Base-by-base conservation (phyloP, 2,113 vertebrate genomes). In the Tamias sibiricus region DNA sequence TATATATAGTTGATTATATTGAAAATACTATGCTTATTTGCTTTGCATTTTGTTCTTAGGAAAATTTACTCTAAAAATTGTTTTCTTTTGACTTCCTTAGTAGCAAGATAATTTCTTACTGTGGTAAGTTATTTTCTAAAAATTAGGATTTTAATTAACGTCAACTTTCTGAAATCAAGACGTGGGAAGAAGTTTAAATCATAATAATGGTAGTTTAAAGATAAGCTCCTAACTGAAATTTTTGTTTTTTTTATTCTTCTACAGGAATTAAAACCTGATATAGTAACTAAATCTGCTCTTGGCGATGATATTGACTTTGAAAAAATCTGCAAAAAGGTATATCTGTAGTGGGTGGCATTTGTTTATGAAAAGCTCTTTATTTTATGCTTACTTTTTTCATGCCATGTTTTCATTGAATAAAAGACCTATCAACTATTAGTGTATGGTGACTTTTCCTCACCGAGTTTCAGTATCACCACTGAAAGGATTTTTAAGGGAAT, bases 231-330 rank as follows among this genome's bases (percentile, higher is more conserved):
- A 89, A 89, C 74, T 91, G 90, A 91, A 93, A 79, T 90, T 84
- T 16, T 7, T 95, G 40, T 95, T 10, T 81, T 81, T 62, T 96
- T 92, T 88, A 6, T 97, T 98, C 4, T 4, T 93, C 80, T 71
- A 68, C 94, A 99, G 99, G 97, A 94, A 66, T 97, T 99, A 66
- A 98, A 97, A 90, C 99, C 99, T 32, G 99, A 99, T 98, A 71
- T 96, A 94, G 98, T 99, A 96, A 99, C 99, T 85, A 99, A 99
- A 97, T 98, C 98, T 68, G 99, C 99, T 92, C 98, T 99, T 97
- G 97, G 98, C 95, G 99, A 98, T 91, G 98, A 99, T 93, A 98
- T 99, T 93, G 99, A 95, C 97, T 99, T 99, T 98, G 99, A 99
- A 66, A 97, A 98, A 88, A 98, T 99, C 96, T 99, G 99, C 98